These are phyloP conservation scores for Hyperoplus immaculatus DNA, from an alignment of 2,797 vertebrate genomes.

Conservation along the genomic window DNA sequence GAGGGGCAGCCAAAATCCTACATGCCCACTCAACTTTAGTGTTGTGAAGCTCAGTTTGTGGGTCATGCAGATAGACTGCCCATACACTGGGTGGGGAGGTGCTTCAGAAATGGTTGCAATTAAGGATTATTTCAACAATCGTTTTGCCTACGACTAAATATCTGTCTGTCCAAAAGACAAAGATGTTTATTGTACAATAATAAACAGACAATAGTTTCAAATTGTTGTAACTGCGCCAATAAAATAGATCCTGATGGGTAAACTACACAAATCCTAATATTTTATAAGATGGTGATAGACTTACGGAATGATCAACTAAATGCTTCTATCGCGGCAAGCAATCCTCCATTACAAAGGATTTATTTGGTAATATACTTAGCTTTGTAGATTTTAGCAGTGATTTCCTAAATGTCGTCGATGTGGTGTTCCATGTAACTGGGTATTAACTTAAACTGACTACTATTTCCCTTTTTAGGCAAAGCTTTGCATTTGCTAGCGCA, in stretches of 20 bases:
- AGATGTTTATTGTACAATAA: background rate
- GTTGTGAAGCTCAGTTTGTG: slow-evolving; percentile 27
- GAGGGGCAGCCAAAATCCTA: slow-evolving; percentile 55
- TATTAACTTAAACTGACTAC: background rate
- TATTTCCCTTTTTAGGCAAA: background rate
- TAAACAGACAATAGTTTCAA: background rate
- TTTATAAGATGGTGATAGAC: background rate
- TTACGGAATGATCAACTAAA: background rate
- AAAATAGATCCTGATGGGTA: too few relatives aligned
- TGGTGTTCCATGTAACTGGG: background rate
- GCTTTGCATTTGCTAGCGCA: background rate
- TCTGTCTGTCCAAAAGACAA: background rate
- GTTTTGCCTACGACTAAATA: background rate
- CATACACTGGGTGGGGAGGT: background rate
- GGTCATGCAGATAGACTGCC: background rate
- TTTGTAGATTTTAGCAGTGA: background rate
- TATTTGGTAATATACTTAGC: background rate
- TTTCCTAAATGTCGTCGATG: background rate
- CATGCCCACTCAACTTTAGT: slow-evolving; percentile 34
- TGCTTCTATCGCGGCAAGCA: background rate
- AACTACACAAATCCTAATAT: too few relatives aligned
- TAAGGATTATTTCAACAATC: background rate
- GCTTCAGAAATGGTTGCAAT: background rate
- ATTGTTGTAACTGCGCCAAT: background rate
- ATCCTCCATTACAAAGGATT: background rate